phyloP scores from a whole-genome alignment of 2,888 invertebrate species.

The Gortyna flavago region DNA sequence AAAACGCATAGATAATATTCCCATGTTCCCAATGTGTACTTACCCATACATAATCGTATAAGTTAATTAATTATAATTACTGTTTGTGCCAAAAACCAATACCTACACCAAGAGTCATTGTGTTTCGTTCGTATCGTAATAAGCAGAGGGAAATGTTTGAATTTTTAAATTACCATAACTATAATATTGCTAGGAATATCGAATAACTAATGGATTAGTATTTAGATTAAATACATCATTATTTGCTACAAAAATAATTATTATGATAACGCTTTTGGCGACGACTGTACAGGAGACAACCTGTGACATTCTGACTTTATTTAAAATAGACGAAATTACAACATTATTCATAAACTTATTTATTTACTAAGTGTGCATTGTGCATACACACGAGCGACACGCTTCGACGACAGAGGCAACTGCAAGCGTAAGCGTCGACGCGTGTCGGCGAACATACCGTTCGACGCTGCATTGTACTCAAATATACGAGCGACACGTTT shows the following conservation, averaged over 20 bases:
- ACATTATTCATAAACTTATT: not conserved
- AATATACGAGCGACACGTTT: too few relatives aligned
- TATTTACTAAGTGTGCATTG: not conserved
- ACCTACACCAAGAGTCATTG: constrained; percentile 1
- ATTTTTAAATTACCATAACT: not conserved
- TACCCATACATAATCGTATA: constrained; percentile 23
- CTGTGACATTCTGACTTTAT: not conserved
- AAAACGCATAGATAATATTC: constrained; percentile 22
- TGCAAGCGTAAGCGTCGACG: too few relatives aligned
- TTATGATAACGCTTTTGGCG: not conserved
- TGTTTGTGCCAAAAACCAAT: constrained; percentile 8
- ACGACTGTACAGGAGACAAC: not conserved
- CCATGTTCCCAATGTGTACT: constrained; percentile 51
- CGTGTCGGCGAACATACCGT: too few relatives aligned
- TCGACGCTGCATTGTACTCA: too few relatives aligned
- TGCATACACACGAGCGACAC: too few relatives aligned
- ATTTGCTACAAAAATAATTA: constrained; percentile 17
- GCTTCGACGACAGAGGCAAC: too few relatives aligned
- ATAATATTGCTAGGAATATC: not conserved
- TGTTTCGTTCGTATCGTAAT: not conserved
- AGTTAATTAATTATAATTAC: constrained; percentile 28
- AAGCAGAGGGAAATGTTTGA: not conserved
- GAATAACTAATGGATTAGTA: not conserved
- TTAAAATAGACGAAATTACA: not conserved
- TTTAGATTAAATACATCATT: not conserved